Base-by-base conservation (phyloP, 2,113 vertebrate genomes). In the Myodes glareolus region DNA sequence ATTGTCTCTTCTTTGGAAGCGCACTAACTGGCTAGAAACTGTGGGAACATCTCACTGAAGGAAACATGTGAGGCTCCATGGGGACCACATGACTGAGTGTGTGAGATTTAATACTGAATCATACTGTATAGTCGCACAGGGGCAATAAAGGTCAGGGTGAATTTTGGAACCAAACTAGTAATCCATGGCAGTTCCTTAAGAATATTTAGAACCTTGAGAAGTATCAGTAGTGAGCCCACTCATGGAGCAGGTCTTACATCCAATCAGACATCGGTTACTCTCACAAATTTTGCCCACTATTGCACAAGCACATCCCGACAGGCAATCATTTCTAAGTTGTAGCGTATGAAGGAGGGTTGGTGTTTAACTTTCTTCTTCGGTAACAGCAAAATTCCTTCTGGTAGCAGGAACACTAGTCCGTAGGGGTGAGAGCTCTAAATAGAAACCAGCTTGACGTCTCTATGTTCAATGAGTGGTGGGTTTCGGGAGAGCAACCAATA, bases 51-150 rank as follows among this genome's bases (percentile, higher is more conserved):
- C 33, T 80, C n/a, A 55, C 2, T 80, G 42, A 92, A 36, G 72
- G 52, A 88, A 95, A 92, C 2, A 21, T 89, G 88, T 93, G 21
- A 45, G 5, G 80, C 1, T 1, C 0, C 12, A 17, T 25, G 47
- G 36, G 3, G 68, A 63, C 75, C 4, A 97, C 42, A 78, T 67
- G 61, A 29, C 25, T 19, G 14, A 87, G 8, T 88, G 29, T 17
- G 3, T 12, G 19, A 29, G 45, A 50, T 16, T 92, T 88, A 31
- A n/a, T 5, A 61, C 16, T 19, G 23, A 93, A n/a, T 80, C 42
- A 33, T 6, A 13, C 8, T 82, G 82, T 70, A 92, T 36, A 93
- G 63, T 97, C 93, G 87, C 80, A 42, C 88, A 94, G 17, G 6
- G 25, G 3, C 85, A 14, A 36, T 3, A 70, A 2, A 68, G 2